Base-by-base conservation (phyloP, 2,888 invertebrate species). In the Schizaphis graminum region DNA sequence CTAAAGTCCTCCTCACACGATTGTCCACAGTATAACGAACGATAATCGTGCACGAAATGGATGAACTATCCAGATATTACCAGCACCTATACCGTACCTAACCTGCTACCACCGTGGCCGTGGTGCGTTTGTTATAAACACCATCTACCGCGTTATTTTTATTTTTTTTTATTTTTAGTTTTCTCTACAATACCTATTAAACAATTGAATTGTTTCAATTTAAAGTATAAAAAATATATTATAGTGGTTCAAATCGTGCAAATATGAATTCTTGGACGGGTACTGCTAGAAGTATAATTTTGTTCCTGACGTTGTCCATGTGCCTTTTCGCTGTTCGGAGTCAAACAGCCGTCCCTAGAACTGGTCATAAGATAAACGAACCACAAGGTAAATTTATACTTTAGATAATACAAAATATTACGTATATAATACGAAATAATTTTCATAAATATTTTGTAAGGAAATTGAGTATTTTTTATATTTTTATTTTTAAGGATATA, bases 21-120 rank as follows among this genome's bases (percentile, higher is more conserved):
- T 41, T 84, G 84, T 44, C 84, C 47, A 16, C 77, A 35, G 57
- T 53, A 90, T 41, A 90, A 93, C 35, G 47, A 86, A 93, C 56
- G 44, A 94, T 85, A 94, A 86, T 86, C 93, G 93, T 90, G 93
- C 90, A 57, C 90, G 90, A 94, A 94, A 61, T 94, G 90, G 89
- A 94, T 61, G 67, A 86, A 86, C 90, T 47, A 61, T 85, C 89
- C 84, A 35, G 47, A 61, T 53, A 57, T 56, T 41, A 84, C 67
- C 8, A 28, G 35, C 47, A 26, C 49, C 35, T 77, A n/a, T 77
- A 61, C 67, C 67, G 26, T 61, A 44, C 8, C 21, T 44, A 41
- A 77, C 77, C 77, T 77, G 28, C 53, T n/a, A 56, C 56, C 44
- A 57, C n/a, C 10, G 88, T 24, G 24, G 85, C n/a, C 10, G 88